phyloP scores from a whole-genome alignment of 2,888 invertebrate species.

The Colostygia pectinataria region DNA sequence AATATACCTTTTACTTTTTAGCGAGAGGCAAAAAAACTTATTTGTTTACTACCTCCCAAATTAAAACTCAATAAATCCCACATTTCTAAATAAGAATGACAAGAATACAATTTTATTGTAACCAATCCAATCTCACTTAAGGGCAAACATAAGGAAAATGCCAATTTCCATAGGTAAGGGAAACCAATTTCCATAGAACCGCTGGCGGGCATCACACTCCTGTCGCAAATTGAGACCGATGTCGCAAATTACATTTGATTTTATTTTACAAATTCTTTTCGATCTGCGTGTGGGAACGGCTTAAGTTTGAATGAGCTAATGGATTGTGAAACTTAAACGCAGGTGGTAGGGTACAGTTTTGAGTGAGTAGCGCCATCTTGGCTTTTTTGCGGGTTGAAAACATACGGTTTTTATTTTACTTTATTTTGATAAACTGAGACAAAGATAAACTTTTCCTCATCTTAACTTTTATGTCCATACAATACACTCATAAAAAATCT shows the following conservation, averaged over 20 bases:
- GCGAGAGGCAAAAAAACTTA: background rate
- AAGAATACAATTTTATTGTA: conserved; percentile 35
- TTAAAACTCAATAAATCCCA: conserved; percentile 21
- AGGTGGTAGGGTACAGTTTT: conserved; percentile 23
- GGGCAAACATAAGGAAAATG: conserved; percentile 46
- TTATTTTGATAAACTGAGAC: no score
- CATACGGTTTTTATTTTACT: conserved; percentile 33
- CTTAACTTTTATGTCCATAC: no score
- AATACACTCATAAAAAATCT: no score
- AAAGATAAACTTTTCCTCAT: no score
- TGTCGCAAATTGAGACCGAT: conserved; percentile 65
- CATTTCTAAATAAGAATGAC: conserved; percentile 37
- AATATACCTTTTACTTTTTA: no score
- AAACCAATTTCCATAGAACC: conserved; percentile 48
- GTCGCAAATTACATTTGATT: conserved; percentile 73
- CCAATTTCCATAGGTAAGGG: conserved; percentile 49
- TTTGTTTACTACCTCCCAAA: background rate
- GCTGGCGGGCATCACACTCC: conserved; percentile 28
- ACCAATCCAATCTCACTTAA: conserved; percentile 64
- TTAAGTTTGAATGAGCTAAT: conserved; percentile 12
- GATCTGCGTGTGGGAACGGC: conserved; percentile 42
- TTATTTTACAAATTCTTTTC: conserved; percentile 77
- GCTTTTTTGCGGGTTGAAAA: conserved; percentile 44
- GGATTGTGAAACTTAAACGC: conserved; percentile 8
- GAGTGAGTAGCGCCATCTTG: background rate